Conservation (phyloP, 2,113 vertebrate genomes). For the Tachuris rubrigastra region DNA sequence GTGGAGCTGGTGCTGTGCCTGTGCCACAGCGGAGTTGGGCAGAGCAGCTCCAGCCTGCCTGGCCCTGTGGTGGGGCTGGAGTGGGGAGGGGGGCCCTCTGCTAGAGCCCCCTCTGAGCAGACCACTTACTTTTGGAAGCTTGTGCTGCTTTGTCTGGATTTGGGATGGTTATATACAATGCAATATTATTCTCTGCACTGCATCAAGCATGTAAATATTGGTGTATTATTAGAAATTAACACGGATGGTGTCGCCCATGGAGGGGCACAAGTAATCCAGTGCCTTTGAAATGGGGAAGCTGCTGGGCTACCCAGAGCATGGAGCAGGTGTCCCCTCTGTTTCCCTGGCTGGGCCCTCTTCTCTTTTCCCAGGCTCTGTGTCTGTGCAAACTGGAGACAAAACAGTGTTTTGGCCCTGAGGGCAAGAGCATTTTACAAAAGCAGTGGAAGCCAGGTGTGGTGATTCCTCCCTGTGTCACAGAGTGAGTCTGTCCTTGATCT, state of each 20-base stretch:
- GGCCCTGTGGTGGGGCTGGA: neutral
- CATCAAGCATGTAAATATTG: neutral
- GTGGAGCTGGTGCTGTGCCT: neutral
- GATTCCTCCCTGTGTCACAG: neutral
- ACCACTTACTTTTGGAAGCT: accelerated
- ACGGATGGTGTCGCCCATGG: accelerated
- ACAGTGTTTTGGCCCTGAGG: neutral
- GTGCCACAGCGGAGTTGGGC: neutral
- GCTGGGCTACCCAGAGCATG: neutral
- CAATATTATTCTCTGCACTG: neutral
- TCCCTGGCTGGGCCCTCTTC: accelerated
- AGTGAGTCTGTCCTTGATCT: neutral
- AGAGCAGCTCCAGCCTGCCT: neutral
- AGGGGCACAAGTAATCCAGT: accelerated
- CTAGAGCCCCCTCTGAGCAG: neutral
- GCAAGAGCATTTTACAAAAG: neutral
- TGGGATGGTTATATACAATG: neutral
- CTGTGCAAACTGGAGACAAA: neutral
- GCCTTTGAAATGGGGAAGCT: neutral
- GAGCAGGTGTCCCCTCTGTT: neutral
- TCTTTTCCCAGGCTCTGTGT: neutral
- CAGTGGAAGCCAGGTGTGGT: accelerated
- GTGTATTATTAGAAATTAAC: neutral
- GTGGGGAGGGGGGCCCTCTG: no score
- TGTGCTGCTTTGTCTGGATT: neutral